A percentile compares a stretch with the other conserved stretches of the same genome.
Conservation (phyloP, 1,140 invertebrate species). For the Aphelinus atriplicis region DNA sequence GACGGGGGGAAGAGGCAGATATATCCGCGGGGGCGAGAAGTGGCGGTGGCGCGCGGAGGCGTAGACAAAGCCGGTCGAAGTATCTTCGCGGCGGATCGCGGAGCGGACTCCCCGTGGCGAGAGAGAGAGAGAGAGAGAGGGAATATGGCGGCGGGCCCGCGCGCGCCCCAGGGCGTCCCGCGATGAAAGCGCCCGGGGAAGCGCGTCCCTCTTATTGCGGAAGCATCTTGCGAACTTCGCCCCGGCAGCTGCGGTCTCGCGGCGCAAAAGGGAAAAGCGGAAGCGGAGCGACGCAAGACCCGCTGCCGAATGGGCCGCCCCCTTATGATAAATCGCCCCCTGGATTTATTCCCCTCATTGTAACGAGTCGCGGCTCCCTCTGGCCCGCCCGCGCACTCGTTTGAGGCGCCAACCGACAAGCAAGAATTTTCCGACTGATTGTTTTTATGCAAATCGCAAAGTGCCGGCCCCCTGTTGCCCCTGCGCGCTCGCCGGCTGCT, state of each 20-base stretch:
- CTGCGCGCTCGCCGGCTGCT: too few relatives aligned
- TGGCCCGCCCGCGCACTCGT: background rate
- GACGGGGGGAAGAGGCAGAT: background rate
- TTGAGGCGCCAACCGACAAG: background rate
- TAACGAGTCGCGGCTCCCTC: background rate
- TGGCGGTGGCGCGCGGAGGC: background rate
- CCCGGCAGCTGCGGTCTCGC: background rate
- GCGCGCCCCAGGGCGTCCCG: background rate
- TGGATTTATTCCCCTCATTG: slow-evolving; percentile 34
- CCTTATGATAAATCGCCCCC: slow-evolving; percentile 32
- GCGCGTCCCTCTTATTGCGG: slow-evolving; percentile 26
- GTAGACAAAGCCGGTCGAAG: background rate
- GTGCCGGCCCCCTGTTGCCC: too few relatives aligned
- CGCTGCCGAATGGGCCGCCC: slow-evolving; percentile 4
- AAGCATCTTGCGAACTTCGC: slow-evolving; percentile 33
- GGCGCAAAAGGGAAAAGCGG: slow-evolving; percentile 3
- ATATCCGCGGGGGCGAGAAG: slow-evolving; percentile 11
- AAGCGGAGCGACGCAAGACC: background rate
- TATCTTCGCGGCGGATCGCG: too few relatives aligned
- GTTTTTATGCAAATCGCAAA: slow-evolving; percentile 36
- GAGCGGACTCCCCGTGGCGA: background rate
- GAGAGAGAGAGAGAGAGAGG: slow-evolving; percentile 15
- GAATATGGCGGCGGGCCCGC: background rate
- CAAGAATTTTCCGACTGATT: slow-evolving; percentile 37
- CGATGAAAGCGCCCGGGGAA: slow-evolving; percentile 14